Evolutionary conservation across 2,113 vertebrate species (phyloP).

Genomic region (Trematomus loennbergii): DNA sequence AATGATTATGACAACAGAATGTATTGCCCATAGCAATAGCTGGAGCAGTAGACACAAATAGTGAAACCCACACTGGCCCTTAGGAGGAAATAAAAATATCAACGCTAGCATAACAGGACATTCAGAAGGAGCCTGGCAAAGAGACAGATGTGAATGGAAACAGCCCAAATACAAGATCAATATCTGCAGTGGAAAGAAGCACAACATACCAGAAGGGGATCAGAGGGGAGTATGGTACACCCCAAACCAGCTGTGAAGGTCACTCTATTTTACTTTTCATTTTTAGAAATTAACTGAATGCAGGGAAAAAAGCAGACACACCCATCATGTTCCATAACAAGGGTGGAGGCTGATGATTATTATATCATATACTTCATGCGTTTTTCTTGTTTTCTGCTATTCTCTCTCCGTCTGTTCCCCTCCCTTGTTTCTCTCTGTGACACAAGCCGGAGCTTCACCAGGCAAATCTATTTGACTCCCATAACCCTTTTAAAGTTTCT

Average conservation of each 20-base stretch:
- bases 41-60: conserved; percentile 61
- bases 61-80: conserved; percentile 64
- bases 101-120: conserved; percentile 49
- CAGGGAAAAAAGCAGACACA: conserved; percentile 15
- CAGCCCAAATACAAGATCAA: conserved; percentile 56
- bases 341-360: conserved; percentile 48
- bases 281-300: conserved; percentile 33
- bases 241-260: conserved; percentile 72
- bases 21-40: conserved; percentile 41
- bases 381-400: conserved; percentile 23
- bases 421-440: conserved; percentile 13
- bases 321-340: conserved; percentile 67
- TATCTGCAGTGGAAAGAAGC: conserved; percentile 69
- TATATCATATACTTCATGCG: conserved; percentile 11
- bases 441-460: conserved; percentile 7
- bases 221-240: conserved; percentile 58
- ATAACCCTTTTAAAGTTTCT: conserved; percentile 43
- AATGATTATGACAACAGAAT: conserved; percentile 55
- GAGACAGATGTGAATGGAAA: conserved; percentile 47
- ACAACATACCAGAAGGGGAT: conserved; percentile 42
- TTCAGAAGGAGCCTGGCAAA: conserved; percentile 23
- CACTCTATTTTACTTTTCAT: conserved; percentile 28
- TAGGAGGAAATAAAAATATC: conserved; percentile 18
- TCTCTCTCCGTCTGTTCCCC: conserved; percentile 21
- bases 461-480: conserved; percentile 30